Evolutionary conservation across 2,888 invertebrate genomes (phyloP), one percentile per base, ranked within the genome.

Genomic region (Zaprionus obscuricornis): DNA sequence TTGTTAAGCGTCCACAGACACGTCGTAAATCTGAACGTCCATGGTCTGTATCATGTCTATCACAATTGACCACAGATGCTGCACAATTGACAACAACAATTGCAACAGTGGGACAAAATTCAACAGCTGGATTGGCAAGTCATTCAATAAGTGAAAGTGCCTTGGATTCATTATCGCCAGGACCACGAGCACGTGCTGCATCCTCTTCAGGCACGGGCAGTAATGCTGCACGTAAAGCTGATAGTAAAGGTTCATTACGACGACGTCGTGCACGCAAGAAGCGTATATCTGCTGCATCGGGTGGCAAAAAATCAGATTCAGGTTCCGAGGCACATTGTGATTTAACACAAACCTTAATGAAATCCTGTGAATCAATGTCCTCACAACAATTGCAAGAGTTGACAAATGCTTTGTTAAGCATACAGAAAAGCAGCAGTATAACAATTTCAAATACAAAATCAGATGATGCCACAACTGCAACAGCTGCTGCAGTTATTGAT

Each of bases 91-190:
- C 91, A 11, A 72, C 78, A 6, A 56, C 91, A 3, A 90, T 90
- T 51, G 79, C 71, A 2, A 81, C 75, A 20, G 74, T 62, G 4
- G 78, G 72, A 1, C 85, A 84, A 46, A 91, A 91, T 7, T 90
- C 91, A 0, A 90, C 88, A 10, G 90, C 91, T 46, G 91, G 92
- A 1, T 90, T 92, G 85, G 90, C 92, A 52, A 93, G 94, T 74
- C 95, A 96, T 91, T 97, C 96, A 2, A 96, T 95, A 70, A 97
- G 97, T 1, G 97, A 97, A 90, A 96, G 96, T 1, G 97, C 97
- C 14, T 91, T 97, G 64, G 94, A 97, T 90, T 94, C 94, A 43
- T 91, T 96, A 46, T 92, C 92, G 0, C 92, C 92, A 0, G 90
- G 89, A 1, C 87, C 88, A 3, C 74, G 85, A 0, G 82, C 85